These are phyloP conservation scores for Clivina fossor DNA, from an alignment of 2,888 invertebrate genomes.

Conservation along the genomic window DNA sequence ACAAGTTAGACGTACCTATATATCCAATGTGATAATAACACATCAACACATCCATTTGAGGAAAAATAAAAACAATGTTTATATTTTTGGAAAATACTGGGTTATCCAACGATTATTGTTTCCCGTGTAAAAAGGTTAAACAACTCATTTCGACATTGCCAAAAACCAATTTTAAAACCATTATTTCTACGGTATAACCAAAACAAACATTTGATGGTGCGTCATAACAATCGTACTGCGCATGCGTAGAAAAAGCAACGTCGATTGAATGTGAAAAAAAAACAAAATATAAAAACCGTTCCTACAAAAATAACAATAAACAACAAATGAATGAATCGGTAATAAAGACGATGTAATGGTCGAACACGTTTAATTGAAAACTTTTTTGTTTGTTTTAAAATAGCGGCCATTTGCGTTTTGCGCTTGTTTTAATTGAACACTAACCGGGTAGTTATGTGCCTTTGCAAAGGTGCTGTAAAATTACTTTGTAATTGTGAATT, in stretches of 20 bases:
- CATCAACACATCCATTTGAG: no score
- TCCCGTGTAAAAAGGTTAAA: neutral
- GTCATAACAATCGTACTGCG: no score
- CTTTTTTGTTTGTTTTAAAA: conserved; percentile 4
- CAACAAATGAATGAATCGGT: conserved; percentile 4
- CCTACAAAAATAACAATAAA: conserved; percentile 24
- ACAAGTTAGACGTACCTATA: no score
- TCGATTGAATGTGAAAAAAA: neutral
- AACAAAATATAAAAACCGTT: neutral
- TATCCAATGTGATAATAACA: no score
- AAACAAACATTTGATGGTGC: no score
- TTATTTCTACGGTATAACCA: no score
- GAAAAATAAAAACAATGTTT: no score
- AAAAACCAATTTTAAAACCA: neutral
- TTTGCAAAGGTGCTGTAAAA: neutral
- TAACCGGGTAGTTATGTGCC: neutral
- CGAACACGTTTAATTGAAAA: conserved; percentile 14
- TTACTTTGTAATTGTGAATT: no score
- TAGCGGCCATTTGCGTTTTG: neutral
- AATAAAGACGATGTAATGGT: conserved; percentile 13
- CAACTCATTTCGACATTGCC: neutral
- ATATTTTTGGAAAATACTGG: no score
- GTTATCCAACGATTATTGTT: neutral
- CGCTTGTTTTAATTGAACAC: neutral
- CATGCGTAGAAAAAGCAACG: neutral